phyloP scores from a whole-genome alignment of 2,888 invertebrate species.

The Leptopilina syphax region DNA sequence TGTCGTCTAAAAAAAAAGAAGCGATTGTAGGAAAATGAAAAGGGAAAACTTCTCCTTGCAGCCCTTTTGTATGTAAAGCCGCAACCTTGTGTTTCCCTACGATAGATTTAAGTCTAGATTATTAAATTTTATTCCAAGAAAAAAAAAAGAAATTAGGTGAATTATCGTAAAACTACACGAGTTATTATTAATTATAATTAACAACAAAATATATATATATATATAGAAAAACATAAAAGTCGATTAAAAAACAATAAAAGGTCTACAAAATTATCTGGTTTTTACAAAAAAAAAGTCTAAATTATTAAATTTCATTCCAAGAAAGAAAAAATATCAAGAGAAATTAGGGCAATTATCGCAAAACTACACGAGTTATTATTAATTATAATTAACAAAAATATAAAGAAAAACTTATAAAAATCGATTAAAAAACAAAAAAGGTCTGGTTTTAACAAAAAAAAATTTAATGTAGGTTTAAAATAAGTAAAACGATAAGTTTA shows the following conservation, averaged over 20 bases:
- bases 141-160: neutral
- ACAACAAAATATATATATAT: neutral
- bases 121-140: slow-evolving; percentile 3
- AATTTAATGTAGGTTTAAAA: neutral
- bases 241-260: neutral
- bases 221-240: neutral
- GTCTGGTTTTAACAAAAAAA: neutral
- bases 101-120: slow-evolving; percentile 54
- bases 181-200: neutral
- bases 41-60: slow-evolving; percentile 62
- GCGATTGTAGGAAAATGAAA: slow-evolving; percentile 43
- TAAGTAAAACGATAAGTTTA: neutral
- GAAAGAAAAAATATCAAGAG: neutral
- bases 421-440: neutral
- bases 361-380: neutral
- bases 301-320: slow-evolving; percentile 8
- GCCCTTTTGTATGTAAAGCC: slow-evolving; percentile 76
- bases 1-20: slow-evolving; percentile 51
- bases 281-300: slow-evolving; percentile 9
- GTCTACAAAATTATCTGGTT: neutral
- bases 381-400: neutral
- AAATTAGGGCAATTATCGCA: neutral
- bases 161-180: neutral
- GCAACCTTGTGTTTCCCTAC: slow-evolving; percentile 72
- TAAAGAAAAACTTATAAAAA: neutral